Percentiles rank a stretch among this genome's conserved stretches.
Conservation (phyloP, 2,888 invertebrate genomes). For the Phrixothrix hirtus region DNA sequence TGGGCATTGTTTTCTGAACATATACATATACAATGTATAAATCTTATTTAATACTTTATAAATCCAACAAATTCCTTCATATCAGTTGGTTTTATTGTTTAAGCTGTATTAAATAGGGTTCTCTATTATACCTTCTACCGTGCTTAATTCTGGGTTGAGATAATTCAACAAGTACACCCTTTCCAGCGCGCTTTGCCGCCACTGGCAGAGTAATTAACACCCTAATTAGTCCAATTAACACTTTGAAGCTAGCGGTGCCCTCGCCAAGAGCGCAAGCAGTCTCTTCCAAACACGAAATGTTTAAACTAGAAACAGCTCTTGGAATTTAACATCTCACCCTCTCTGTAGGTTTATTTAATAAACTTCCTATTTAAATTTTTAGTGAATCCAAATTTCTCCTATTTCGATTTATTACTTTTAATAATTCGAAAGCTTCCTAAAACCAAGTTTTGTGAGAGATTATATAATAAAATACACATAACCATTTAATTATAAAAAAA, state of each 20-base stretch:
- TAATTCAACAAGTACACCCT: constrained; percentile 36
- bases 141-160: constrained; percentile 26
- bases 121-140: constrained; percentile 23
- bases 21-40: too few relatives aligned
- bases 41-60: too few relatives aligned
- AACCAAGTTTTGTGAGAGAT: too few relatives aligned
- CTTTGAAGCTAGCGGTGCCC: constrained; percentile 30
- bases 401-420: too few relatives aligned
- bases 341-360: constrained; percentile 12
- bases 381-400: not conserved
- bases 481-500: too few relatives aligned
- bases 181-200: constrained; percentile 26
- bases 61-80: constrained; percentile 7
- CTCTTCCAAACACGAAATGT: constrained; percentile 31
- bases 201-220: constrained; percentile 34
- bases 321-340: constrained; percentile 17
- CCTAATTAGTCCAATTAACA: constrained; percentile 37
- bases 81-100: constrained; percentile 22
- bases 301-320: constrained; percentile 27
- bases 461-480: too few relatives aligned
- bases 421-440: too few relatives aligned
- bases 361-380: constrained; percentile 8
- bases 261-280: constrained; percentile 29
- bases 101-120: constrained; percentile 26
- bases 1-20: too few relatives aligned